Evolutionary conservation across 2,888 invertebrate species (phyloP).

Genomic region (Cryptocephalus primarius): DNA sequence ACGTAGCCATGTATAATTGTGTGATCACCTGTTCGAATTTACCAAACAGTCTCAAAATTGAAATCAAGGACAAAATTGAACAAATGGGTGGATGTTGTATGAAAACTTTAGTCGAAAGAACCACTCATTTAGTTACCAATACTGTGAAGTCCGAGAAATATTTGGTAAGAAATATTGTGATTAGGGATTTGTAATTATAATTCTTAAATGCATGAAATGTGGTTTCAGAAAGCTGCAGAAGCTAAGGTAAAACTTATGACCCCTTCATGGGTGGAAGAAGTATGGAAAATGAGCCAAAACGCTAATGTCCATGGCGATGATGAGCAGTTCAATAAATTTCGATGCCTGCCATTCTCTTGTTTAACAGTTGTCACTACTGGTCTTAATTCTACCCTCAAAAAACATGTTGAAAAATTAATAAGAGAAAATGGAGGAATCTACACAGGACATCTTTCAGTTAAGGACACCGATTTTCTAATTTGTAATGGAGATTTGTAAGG

Average conservation of each 20-base stretch:
- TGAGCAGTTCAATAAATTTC: slow-evolving; percentile 46
- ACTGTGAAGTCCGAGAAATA: slow-evolving; percentile 69
- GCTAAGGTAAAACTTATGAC: slow-evolving; percentile 62
- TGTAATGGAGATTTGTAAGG: slow-evolving; percentile 42
- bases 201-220: slow-evolving; percentile 2
- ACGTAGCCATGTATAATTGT: slow-evolving; percentile 67
- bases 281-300: slow-evolving; percentile 63
- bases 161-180: slow-evolving; percentile 41
- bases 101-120: slow-evolving; percentile 49
- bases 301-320: slow-evolving; percentile 53
- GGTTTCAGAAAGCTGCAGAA: slow-evolving; percentile 53
- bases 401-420: slow-evolving; percentile 54
- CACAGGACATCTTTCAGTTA: slow-evolving; percentile 36
- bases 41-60: slow-evolving; percentile 39
- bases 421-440: slow-evolving; percentile 60
- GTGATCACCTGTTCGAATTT: slow-evolving; percentile 51
- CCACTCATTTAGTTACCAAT: slow-evolving; percentile 75
- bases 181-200: background rate
- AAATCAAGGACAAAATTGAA: slow-evolving; percentile 50
- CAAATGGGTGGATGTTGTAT: slow-evolving; percentile 70
- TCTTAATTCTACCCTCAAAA: slow-evolving; percentile 49
- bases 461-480: slow-evolving; percentile 45
- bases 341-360: slow-evolving; percentile 57
- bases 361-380: slow-evolving; percentile 72
- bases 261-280: slow-evolving; percentile 65